A percentile compares a stretch with the other conserved stretches of the same genome.
phyloP scores from a whole-genome alignment of 92 coral and sea anemone species.

The Isaurus tuberculatus region DNA sequence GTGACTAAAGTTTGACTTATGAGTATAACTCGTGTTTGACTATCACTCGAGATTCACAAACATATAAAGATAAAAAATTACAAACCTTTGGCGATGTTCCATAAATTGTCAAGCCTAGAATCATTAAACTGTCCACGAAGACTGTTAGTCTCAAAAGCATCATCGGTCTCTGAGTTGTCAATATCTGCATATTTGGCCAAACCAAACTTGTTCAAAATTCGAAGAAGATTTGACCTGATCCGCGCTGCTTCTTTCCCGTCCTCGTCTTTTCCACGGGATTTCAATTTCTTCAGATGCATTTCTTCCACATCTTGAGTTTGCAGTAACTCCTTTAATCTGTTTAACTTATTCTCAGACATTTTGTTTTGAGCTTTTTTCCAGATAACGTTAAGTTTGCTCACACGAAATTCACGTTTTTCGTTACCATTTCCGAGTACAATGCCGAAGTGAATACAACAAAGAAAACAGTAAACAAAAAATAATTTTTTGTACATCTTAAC shows the following conservation, averaged over 20 bases:
- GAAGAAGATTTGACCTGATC: slow-evolving; percentile 70
- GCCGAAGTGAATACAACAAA: background rate
- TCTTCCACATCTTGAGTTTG: slow-evolving; percentile 82
- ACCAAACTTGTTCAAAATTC: slow-evolving; percentile 74
- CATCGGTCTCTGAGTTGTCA: slow-evolving; percentile 32
- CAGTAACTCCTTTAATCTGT: slow-evolving; percentile 68
- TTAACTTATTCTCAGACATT: slow-evolving; percentile 74
- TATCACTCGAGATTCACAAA: no score
- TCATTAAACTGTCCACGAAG: slow-evolving; percentile 58
- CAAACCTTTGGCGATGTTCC: slow-evolving; percentile 87
- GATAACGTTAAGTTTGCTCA: slow-evolving; percentile 74
- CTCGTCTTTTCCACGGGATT: slow-evolving; percentile 85
- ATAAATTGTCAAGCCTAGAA: slow-evolving; percentile 77
- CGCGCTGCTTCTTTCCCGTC: slow-evolving; percentile 83
- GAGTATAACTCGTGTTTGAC: no score
- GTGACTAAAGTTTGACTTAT: no score
- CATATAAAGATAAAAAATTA: background rate
- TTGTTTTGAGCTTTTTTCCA: slow-evolving; percentile 87
- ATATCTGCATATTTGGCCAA: slow-evolving; percentile 35
- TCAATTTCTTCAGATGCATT: slow-evolving; percentile 83
- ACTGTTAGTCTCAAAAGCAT: slow-evolving; percentile 61
- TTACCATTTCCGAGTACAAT: background rate
- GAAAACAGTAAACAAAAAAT: slow-evolving; percentile 1
- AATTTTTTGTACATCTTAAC: background rate
- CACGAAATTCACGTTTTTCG: slow-evolving; percentile 74